Conservation (phyloP, 2,888 invertebrate species). For the Archips crataeganus region DNA sequence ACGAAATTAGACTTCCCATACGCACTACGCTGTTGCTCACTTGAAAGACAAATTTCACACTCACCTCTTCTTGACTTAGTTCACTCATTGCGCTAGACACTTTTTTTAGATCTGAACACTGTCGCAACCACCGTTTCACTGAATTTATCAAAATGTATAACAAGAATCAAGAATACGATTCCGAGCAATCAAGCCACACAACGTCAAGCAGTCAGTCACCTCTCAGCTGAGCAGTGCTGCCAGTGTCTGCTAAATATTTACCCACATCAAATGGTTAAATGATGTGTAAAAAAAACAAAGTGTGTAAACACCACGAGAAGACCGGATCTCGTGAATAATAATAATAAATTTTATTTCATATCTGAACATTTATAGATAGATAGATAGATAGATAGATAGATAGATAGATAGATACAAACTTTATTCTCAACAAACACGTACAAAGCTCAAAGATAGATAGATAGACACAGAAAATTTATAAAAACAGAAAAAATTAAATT, state of each 20-base stretch:
- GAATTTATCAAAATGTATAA: conserved; percentile 66
- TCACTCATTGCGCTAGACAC: conserved; percentile 89
- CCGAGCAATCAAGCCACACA: conserved; percentile 67
- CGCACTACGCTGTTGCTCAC: conserved; percentile 76
- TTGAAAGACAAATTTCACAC: conserved; percentile 76
- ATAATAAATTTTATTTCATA: too few relatives aligned
- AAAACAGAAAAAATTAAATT: too few relatives aligned
- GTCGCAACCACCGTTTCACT: conserved; percentile 62
- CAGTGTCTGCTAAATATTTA: conserved; percentile 9
- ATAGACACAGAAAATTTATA: too few relatives aligned
- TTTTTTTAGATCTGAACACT: conserved; percentile 57
- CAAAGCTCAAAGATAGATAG: too few relatives aligned
- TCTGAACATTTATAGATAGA: too few relatives aligned
- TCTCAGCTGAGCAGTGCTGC: conserved; percentile 70
- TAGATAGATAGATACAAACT: too few relatives aligned
- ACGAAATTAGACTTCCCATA: conserved; percentile 84
- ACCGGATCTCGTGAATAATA: too few relatives aligned
- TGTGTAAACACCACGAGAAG: too few relatives aligned
- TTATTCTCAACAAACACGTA: too few relatives aligned
- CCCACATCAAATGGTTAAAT: neutral
- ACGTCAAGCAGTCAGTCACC: conserved; percentile 83
- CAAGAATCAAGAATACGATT: conserved; percentile 62
- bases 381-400: too few relatives aligned
- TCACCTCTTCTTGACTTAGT: conserved; percentile 95
- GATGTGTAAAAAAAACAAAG: too few relatives aligned